Conservation (phyloP, 2,888 invertebrate genomes). For the Neria commutata region DNA sequence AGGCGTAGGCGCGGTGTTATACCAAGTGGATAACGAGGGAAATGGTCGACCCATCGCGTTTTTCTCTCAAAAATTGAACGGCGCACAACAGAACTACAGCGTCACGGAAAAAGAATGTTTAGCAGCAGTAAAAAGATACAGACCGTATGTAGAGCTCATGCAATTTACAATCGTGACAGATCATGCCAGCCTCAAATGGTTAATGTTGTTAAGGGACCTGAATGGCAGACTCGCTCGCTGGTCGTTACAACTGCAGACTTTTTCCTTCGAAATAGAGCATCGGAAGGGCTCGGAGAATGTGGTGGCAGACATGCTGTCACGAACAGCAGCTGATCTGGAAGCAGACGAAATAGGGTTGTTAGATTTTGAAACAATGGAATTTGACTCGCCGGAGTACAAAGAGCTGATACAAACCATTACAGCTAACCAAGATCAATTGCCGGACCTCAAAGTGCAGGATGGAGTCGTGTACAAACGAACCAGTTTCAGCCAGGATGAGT, state of each 20-base stretch:
- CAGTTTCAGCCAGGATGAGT: background rate
- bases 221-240: no score
- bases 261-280: slow-evolving; percentile 31
- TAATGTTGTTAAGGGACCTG: slow-evolving; percentile 25
- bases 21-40: slow-evolving; percentile 2
- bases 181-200: no score
- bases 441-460: slow-evolving; percentile 13
- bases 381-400: slow-evolving; percentile 14
- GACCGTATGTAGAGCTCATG: slow-evolving; percentile 23
- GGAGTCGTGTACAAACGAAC: background rate
- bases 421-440: slow-evolving; percentile 10
- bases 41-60: slow-evolving; percentile 15
- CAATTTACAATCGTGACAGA: slow-evolving; percentile 34
- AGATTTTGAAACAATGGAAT: slow-evolving; percentile 10
- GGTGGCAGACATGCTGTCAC: slow-evolving; percentile 29
- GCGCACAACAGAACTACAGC: slow-evolving; percentile 20
- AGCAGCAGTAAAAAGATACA: slow-evolving; percentile 18
- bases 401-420: slow-evolving; percentile 5
- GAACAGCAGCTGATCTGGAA: slow-evolving; percentile 7
- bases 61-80: slow-evolving; percentile 21
- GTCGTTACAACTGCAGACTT: slow-evolving; percentile 31
- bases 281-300: slow-evolving; percentile 37
- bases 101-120: slow-evolving; percentile 19
- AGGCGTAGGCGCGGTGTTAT: slow-evolving; percentile 10
- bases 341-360: no score